phyloP scores from a whole-genome alignment of 2,888 invertebrate genomes.

The Bibio marci region DNA sequence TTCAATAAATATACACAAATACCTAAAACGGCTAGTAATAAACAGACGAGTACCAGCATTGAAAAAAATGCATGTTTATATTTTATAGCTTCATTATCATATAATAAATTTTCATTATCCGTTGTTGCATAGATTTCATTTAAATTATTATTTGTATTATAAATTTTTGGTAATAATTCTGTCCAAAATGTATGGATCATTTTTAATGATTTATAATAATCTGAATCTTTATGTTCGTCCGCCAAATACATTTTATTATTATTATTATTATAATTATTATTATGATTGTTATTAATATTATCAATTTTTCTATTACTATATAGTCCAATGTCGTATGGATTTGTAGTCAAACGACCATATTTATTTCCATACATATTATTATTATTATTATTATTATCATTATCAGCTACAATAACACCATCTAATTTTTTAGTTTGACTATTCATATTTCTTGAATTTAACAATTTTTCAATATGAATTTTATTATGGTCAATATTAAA shows the following conservation, averaged over 20 bases:
- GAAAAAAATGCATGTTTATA: conserved; percentile 29
- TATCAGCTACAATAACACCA: too few species aligned
- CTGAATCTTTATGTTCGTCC: conserved; percentile 1
- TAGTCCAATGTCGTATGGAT: conserved; percentile 5
- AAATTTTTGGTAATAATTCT: conserved; percentile 18
- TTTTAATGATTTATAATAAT: conserved; percentile 22
- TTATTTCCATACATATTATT: conserved; percentile 12
- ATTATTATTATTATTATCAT: background rate
- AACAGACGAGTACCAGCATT: conserved; percentile 22
- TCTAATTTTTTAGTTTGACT: conserved; percentile 8
- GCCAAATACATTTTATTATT: conserved; percentile 5
- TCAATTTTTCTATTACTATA: conserved; percentile 1
- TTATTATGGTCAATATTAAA: conserved; percentile 15
- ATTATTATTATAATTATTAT: background rate
- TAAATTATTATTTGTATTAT: background rate
- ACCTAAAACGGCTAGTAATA: conserved; percentile 22
- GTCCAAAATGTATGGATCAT: conserved; percentile 26
- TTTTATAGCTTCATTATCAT: conserved; percentile 11
- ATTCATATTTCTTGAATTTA: conserved; percentile 12
- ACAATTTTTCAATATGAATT: conserved; percentile 19
- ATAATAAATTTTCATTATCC: background rate
- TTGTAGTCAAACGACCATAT: conserved; percentile 14
- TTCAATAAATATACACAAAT: conserved; percentile 25
- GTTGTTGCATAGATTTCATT: background rate
- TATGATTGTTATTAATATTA: background rate